Evolutionary conservation across 2,888 invertebrate genomes (phyloP).

Genomic region (Agrochola lychnidis): DNA sequence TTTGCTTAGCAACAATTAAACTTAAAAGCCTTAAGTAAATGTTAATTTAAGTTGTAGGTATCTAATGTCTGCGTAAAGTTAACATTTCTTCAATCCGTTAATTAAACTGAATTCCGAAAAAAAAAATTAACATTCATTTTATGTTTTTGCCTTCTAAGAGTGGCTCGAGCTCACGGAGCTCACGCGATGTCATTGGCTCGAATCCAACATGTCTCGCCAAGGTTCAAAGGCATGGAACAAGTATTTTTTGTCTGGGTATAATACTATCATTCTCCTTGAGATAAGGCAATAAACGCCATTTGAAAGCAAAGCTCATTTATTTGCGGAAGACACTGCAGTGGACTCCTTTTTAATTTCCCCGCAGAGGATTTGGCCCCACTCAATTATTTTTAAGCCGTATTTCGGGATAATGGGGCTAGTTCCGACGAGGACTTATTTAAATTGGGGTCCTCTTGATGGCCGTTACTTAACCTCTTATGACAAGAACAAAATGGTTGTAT

Average conservation of each 20-base stretch:
- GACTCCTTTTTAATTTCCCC: conserved; percentile 81
- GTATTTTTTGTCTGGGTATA: conserved; percentile 82
- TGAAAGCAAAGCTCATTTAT: conserved; percentile 85
- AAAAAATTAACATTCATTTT: conserved; percentile 60
- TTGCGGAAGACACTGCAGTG: conserved; percentile 82
- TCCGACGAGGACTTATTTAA: conserved; percentile 56
- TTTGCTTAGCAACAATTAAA: conserved; percentile 29
- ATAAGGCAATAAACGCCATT: conserved; percentile 88
- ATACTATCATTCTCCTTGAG: conserved; percentile 86
- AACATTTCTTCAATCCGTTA: conserved; percentile 58
- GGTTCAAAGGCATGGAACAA: conserved; percentile 87
- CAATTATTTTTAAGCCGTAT: conserved; percentile 77
- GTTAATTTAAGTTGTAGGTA: conserved; percentile 28
- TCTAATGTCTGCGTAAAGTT: conserved; percentile 3
- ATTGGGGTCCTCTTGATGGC: conserved; percentile 41
- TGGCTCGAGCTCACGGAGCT: conserved; percentile 76
- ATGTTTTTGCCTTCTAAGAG: conserved; percentile 75
- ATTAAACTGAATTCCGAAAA: conserved; percentile 65
- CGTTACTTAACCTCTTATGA: conserved; percentile 43
- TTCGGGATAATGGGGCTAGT: conserved; percentile 63
- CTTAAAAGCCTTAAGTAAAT: conserved; percentile 25
- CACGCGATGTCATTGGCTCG: conserved; percentile 84
- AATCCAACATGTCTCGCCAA: conserved; percentile 87
- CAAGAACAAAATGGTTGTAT: conserved; percentile 33
- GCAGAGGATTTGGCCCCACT: conserved; percentile 73